Evolutionary conservation across 2,888 invertebrate genomes (phyloP).

Genomic region (Spisula subtruncata): DNA sequence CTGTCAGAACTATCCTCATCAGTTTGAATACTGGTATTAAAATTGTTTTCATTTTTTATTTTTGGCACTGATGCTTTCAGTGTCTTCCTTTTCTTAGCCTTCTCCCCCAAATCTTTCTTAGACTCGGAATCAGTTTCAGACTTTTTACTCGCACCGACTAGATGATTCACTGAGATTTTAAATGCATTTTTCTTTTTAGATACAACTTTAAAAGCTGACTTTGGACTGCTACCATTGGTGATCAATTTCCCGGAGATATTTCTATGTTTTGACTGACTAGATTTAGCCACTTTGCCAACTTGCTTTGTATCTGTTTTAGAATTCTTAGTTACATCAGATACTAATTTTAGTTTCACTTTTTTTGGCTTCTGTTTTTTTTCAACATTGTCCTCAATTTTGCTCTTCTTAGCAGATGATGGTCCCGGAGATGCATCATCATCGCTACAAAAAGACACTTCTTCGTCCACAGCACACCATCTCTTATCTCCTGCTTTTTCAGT

Average conservation of each 20-base stretch:
- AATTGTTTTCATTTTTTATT: constrained; percentile 34
- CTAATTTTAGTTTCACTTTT: not conserved
- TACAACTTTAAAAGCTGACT: constrained; percentile 38
- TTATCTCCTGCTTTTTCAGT: constrained; percentile 23
- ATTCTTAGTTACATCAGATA: not conserved
- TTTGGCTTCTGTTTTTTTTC: constrained; percentile 3
- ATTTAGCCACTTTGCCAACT: not conserved
- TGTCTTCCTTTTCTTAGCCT: constrained; percentile 22
- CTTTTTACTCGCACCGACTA: constrained; percentile 47
- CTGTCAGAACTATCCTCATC: constrained; percentile 57
- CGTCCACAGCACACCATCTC: constrained; percentile 41
- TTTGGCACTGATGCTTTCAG: not conserved
- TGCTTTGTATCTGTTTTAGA: constrained; percentile 28
- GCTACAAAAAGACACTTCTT: constrained; percentile 53
- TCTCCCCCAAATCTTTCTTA: not conserved
- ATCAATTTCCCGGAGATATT: constrained; percentile 12
- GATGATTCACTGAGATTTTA: constrained; percentile 50
- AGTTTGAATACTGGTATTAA: constrained; percentile 32
- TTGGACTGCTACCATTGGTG: not conserved
- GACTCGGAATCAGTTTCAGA: not conserved
- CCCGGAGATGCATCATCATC: constrained; percentile 27
- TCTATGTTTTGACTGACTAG: not conserved
- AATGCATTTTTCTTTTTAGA: constrained; percentile 48
- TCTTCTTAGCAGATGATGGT: constrained; percentile 11
- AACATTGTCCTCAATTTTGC: not conserved